phyloP scores from a whole-genome alignment of 2,888 invertebrate genomes.

The Macaria liturata region DNA sequence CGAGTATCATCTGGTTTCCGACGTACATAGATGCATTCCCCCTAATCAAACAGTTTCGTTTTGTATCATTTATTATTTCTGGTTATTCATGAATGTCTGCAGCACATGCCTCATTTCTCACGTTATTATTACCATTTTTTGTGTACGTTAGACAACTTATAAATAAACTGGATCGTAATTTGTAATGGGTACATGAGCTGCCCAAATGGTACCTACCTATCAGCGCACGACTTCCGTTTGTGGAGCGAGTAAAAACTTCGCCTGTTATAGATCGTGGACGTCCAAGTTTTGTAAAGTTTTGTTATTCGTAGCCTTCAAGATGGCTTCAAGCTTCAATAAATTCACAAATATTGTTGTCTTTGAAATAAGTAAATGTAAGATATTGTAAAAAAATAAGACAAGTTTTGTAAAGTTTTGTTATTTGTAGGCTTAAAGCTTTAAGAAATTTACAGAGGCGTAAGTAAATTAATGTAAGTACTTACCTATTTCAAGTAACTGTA shows the following conservation, averaged over 20 bases:
- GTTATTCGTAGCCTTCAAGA: too few species aligned
- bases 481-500: too few species aligned
- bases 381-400: too few species aligned
- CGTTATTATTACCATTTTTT: constrained; percentile 27
- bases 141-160: constrained; percentile 23
- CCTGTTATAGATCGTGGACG: constrained; percentile 12
- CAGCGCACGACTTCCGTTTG: constrained; percentile 41
- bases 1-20: too few species aligned
- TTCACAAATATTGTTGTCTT: too few species aligned
- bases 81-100: constrained; percentile 18
- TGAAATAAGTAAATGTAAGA: too few species aligned
- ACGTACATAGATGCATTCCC: background rate
- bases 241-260: constrained; percentile 40
- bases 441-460: too few species aligned
- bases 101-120: constrained; percentile 37
- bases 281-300: too few species aligned
- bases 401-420: too few species aligned
- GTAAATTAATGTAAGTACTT: too few species aligned
- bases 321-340: too few species aligned
- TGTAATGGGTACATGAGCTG: constrained; percentile 23
- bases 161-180: constrained; percentile 34
- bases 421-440: too few species aligned
- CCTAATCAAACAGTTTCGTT: background rate
- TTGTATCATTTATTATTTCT: constrained; percentile 10
- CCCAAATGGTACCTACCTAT: constrained; percentile 22